Evolutionary conservation across 2,113 vertebrate species (phyloP), one percentile per base, ranked within the genome.

Genomic region (Rutilus rutilus): DNA sequence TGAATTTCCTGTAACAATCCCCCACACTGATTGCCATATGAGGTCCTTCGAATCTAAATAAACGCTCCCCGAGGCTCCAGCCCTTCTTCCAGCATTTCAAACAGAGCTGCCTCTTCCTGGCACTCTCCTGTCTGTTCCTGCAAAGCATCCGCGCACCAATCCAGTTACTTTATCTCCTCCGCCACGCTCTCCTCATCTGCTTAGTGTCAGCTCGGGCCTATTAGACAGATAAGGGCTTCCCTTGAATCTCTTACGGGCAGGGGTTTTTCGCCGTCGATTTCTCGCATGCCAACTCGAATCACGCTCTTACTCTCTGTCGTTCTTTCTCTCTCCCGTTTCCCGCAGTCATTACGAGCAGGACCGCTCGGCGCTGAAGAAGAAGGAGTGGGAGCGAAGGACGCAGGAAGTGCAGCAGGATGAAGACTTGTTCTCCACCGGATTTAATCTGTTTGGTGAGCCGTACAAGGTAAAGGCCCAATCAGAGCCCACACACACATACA

Each of bases 351-450:
- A 98, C 93, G 98, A 99, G 92, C 96, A 97, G 84, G 98, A 99
- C 91, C 96, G 97, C 93, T 98, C 92, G 78, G 96, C 95, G 11
- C 96, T 99, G 94, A 99, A 99, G 92, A 96, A 97, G 91, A 97
- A 97, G 64, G 98, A 99, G 90, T 99, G 98, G 98, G 98, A 99
- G 91, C 94, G 97, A 83, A 96, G 98, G 91, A 99, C 94, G 86
- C 97, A 99, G 94, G 98, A 99, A 94, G 97, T 99, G 86, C 97
- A 98, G 89, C 97, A 99, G 93, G 98, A 99, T 95, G 98, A 99
- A 42, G 97, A 99, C 93, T 95, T 99, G 83, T 99, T 99, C 94
- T 97, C 97, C 74, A 97, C 97, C 85, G 97, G 97, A 91, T 99
- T 99, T 95, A 99, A 99, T 94, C 96, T 99, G 90, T 99, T 99